phyloP scores from a whole-genome alignment of 2,113 vertebrate species.

The Tragelaphus buxtoni region DNA sequence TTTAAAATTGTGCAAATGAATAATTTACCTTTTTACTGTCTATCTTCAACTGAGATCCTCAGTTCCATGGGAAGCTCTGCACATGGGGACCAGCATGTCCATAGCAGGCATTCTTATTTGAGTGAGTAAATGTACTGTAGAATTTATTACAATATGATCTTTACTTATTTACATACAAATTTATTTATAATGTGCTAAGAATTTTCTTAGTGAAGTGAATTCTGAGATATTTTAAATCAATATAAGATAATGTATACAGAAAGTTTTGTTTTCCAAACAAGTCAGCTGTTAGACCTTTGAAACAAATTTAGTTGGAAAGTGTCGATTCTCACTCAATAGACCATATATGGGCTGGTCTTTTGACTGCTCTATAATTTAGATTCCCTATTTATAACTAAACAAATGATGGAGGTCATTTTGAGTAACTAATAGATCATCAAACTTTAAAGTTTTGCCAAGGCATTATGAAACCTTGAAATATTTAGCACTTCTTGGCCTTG shows the following conservation, averaged over 20 bases:
- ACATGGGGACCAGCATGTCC: background rate
- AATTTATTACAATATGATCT: background rate
- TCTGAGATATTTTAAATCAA: background rate
- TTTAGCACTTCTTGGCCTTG: background rate
- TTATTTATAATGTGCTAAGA: background rate
- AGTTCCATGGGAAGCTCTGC: background rate
- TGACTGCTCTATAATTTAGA: background rate
- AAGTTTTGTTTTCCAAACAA: background rate
- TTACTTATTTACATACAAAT: background rate
- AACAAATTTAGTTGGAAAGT: background rate
- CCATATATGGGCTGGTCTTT: background rate
- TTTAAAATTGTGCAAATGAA: background rate
- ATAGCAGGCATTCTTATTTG: background rate
- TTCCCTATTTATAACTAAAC: background rate
- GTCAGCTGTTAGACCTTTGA: background rate
- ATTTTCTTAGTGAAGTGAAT: background rate
- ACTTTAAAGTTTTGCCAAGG: background rate
- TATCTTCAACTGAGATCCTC: background rate
- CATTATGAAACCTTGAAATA: conserved; percentile 26
- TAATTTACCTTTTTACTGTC: background rate
- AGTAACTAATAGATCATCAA: background rate
- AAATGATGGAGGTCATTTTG: background rate
- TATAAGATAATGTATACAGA: background rate
- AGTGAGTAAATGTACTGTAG: background rate
- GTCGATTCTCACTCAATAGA: background rate